Percentiles rank a stretch among this genome's conserved stretches.
Evolutionary conservation across 1,140 invertebrate species (phyloP).

Genomic region (Rhopalosiphum maidis): DNA sequence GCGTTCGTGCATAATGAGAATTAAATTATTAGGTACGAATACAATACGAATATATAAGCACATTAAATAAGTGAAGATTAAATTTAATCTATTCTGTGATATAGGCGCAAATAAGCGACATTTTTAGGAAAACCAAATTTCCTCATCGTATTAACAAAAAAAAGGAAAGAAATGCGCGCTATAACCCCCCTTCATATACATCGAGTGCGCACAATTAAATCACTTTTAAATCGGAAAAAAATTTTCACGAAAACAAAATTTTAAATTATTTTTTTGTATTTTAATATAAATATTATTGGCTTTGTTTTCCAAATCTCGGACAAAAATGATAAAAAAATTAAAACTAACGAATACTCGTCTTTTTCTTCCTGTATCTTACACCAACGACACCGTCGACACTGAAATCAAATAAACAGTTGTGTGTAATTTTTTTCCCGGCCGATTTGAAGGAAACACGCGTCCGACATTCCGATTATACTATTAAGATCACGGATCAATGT

Average conservation of each 20-base stretch:
- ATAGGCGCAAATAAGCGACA: too few species aligned
- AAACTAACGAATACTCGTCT: not conserved
- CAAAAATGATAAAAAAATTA: not conserved
- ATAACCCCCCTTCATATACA: too few species aligned
- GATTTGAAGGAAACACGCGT: not conserved
- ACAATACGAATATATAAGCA: too few species aligned
- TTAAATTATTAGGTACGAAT: not conserved
- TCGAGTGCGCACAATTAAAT: too few species aligned
- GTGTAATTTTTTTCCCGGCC: not conserved
- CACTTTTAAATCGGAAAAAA: too few species aligned
- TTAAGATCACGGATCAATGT: not conserved
- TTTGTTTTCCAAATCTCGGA: not conserved
- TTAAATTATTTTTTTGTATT: not conserved
- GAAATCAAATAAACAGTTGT: not conserved
- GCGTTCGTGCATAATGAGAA: not conserved
- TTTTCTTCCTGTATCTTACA: not conserved
- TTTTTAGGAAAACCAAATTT: not conserved
- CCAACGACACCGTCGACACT: not conserved
- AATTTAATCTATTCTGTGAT: too few species aligned
- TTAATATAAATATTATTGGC: not conserved
- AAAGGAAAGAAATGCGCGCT: not conserved
- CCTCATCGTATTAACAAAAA: not conserved
- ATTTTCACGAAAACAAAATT: too few species aligned
- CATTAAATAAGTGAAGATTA: too few species aligned
- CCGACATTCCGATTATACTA: not conserved